phyloP scores from a whole-genome alignment of 2,888 invertebrate genomes.

The Eucera pruinosa region DNA sequence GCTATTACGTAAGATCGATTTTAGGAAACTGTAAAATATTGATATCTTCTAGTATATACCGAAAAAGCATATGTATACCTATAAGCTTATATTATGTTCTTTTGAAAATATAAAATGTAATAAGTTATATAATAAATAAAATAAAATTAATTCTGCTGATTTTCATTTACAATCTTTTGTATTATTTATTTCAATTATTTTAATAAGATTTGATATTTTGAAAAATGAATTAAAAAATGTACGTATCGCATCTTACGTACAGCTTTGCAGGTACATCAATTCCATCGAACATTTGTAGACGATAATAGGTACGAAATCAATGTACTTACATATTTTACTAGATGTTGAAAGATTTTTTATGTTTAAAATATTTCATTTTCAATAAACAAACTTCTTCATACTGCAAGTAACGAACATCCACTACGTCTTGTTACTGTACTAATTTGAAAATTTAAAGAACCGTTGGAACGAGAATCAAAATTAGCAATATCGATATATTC shows the following conservation, averaged over 20 bases:
- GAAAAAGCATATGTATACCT: conserved; percentile 45
- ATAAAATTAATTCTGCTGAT: conserved; percentile 56
- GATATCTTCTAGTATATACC: conserved; percentile 71
- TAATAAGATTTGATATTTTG: background rate
- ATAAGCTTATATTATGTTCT: conserved; percentile 73
- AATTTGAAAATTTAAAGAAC: conserved; percentile 6
- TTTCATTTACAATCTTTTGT: conserved; percentile 56
- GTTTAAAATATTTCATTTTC: background rate
- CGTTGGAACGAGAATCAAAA: conserved; percentile 34
- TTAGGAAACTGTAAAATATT: conserved; percentile 71
- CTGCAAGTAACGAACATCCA: background rate
- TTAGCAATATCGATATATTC: conserved; percentile 52
- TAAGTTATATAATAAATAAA: conserved; percentile 65
- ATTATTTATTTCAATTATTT: conserved; percentile 21
- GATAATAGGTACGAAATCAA: background rate
- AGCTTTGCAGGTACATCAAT: background rate
- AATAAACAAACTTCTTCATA: background rate
- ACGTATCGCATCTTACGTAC: background rate
- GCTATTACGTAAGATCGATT: conserved; percentile 58
- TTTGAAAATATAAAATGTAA: conserved; percentile 78
- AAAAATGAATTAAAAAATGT: conserved; percentile 19
- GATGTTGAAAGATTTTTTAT: background rate
- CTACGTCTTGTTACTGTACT: too few species aligned
- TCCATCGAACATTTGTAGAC: background rate
- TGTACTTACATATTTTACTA: background rate